Conservation (phyloP, 2,797 vertebrate genomes). For the Coranthus polyacanthus region DNA sequence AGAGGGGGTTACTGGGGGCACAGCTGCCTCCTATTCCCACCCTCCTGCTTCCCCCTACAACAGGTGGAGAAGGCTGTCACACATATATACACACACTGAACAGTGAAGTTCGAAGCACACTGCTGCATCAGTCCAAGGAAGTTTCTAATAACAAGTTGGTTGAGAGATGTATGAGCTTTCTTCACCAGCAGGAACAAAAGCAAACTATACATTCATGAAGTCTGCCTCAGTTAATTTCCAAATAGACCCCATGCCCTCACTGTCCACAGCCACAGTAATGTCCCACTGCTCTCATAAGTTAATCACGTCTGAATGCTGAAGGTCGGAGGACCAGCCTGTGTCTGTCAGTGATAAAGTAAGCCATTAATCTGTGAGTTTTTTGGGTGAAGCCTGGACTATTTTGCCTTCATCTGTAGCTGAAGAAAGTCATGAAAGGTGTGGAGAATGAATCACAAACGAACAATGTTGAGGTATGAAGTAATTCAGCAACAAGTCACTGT, state of each 20-base stretch:
- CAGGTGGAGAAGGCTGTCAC: conserved; percentile 74
- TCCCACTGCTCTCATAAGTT: conserved; percentile 46
- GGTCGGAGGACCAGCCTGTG: conserved; percentile 41
- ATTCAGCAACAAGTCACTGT: background rate
- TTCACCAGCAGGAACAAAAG: background rate
- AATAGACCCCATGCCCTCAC: conserved; percentile 7
- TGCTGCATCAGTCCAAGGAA: conserved; percentile 1
- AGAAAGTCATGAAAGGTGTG: conserved; percentile 3
- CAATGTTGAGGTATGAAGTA: background rate
- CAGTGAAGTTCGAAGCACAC: conserved; percentile 24
- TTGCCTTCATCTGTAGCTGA: background rate
- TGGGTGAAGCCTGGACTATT: conserved; percentile 2
- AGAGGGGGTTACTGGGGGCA: conserved; percentile 52
- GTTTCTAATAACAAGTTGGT: conserved; percentile 7
- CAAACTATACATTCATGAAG: background rate
- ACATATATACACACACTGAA: conserved; percentile 17
- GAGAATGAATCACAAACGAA: background rate
- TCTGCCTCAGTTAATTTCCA: conserved; percentile 26
- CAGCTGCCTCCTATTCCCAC: conserved; percentile 79
- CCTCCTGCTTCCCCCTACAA: conserved; percentile 46
- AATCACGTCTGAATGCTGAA: conserved; percentile 42
- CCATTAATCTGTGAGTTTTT: conserved; percentile 42
- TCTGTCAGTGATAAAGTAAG: conserved; percentile 61
- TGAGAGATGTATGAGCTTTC: background rate
- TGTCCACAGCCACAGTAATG: conserved; percentile 18